A percentile compares a stretch with the other conserved stretches of the same genome.
Evolutionary conservation across 2,888 invertebrate genomes (phyloP).

Genomic region (Heterodera filipjevi): DNA sequence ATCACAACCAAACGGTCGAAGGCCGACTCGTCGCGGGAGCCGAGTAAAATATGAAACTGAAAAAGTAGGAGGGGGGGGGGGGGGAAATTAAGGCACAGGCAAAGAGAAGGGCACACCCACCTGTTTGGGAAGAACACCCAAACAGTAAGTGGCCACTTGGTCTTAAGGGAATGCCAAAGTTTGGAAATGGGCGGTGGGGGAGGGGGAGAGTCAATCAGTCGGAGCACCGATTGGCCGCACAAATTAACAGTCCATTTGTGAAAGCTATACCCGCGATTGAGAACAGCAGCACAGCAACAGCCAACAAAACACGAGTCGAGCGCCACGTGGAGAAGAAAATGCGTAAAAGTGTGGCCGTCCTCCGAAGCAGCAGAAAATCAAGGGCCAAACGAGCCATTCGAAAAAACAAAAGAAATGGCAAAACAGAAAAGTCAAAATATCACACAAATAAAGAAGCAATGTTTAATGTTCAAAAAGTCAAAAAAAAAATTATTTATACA

Average conservation of each 20-base stretch:
- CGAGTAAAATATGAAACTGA: constrained; percentile 56
- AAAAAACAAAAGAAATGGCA: neutral
- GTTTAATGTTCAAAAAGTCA: neutral
- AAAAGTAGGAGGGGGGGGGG: constrained; percentile 3
- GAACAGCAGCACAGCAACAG: constrained; percentile 64
- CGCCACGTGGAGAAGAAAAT: constrained; percentile 66
- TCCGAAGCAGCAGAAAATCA: constrained; percentile 66
- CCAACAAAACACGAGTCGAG: constrained; percentile 64
- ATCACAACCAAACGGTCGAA: constrained; percentile 66
- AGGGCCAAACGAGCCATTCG: constrained; percentile 60
- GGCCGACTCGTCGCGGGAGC: constrained; percentile 46
- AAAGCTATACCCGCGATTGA: constrained; percentile 65
- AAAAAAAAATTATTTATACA: neutral
- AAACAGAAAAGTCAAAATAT: neutral
- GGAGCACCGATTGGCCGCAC: neutral
- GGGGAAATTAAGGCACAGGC: constrained; percentile 60
- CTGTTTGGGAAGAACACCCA: constrained; percentile 67
- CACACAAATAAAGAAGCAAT: neutral
- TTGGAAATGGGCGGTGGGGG: neutral
- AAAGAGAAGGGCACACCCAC: neutral
- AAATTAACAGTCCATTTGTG: neutral
- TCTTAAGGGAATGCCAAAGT: constrained; percentile 64
- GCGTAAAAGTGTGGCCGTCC: constrained; percentile 65
- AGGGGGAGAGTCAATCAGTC: neutral
- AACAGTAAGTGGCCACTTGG: constrained; percentile 70